These are phyloP conservation scores for Cremastinae sp. DNA, from an alignment of 2,888 invertebrate species.

Conservation along the genomic window DNA sequence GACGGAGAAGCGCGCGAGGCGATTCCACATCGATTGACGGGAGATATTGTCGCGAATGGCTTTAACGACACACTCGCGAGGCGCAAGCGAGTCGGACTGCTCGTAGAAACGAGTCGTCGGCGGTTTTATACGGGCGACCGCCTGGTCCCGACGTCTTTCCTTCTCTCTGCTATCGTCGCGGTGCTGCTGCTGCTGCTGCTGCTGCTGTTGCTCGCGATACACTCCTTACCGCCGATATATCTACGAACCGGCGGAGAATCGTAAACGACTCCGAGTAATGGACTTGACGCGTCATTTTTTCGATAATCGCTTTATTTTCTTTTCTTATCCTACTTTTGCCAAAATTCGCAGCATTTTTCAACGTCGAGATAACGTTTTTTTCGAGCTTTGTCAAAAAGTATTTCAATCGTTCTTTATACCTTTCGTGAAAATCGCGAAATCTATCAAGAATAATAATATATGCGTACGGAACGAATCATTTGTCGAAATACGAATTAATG, in stretches of 20 bases:
- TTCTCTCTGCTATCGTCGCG: constrained; percentile 39
- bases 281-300: too few species aligned
- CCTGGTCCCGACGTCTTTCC: constrained; percentile 67
- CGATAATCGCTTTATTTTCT: too few species aligned
- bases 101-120: constrained; percentile 72
- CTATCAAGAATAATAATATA: too few species aligned
- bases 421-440: too few species aligned
- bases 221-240: neutral
- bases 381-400: too few species aligned
- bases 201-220: constrained; percentile 26
- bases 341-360: too few species aligned
- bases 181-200: constrained; percentile 48
- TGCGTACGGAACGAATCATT: neutral
- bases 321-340: too few species aligned
- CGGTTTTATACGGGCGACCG: constrained; percentile 75
- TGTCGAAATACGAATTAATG: too few species aligned
- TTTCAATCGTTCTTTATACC: neutral
- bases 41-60: constrained; percentile 45
- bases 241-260: constrained; percentile 21
- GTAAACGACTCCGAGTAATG: neutral
- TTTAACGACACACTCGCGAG: constrained; percentile 70
- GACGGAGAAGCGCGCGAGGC: constrained; percentile 44
- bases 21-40: constrained; percentile 56
- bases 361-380: too few species aligned
- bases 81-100: constrained; percentile 76